Conservation (phyloP, 2,888 invertebrate genomes). For the Zaprionus obscuricornis region DNA sequence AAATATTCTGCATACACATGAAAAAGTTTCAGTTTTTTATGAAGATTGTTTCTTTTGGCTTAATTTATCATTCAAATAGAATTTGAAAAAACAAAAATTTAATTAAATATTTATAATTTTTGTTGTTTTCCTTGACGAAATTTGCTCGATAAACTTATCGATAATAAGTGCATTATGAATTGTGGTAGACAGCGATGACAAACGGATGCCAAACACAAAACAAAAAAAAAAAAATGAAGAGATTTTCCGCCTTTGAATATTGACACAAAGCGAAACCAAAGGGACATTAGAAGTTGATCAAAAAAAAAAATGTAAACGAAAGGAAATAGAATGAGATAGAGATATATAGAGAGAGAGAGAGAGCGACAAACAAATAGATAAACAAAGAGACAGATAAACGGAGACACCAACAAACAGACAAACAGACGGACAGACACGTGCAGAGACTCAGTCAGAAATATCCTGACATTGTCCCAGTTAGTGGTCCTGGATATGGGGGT, state of each 20-base stretch:
- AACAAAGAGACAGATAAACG: slow-evolving; percentile 3
- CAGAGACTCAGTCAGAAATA: slow-evolving; percentile 10
- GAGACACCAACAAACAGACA: background rate
- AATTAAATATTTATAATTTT: too few species aligned
- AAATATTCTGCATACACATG: too few species aligned
- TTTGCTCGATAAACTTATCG: too few species aligned
- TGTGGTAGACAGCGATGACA: too few species aligned
- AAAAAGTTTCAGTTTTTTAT: too few species aligned
- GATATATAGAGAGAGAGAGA: slow-evolving; percentile 32
- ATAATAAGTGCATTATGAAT: too few species aligned
- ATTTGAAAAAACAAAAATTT: too few species aligned
- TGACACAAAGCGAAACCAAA: background rate
- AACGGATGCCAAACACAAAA: slow-evolving; percentile 18
- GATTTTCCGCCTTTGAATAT: slow-evolving; percentile 39
- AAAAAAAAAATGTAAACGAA: background rate
- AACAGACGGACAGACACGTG: background rate
- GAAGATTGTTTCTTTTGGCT: too few species aligned
- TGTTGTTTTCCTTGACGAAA: too few species aligned
- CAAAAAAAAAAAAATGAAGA: slow-evolving; percentile 10
- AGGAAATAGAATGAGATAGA: background rate
- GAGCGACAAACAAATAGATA: too few species aligned
- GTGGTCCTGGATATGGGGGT: too few species aligned
- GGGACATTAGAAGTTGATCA: background rate
- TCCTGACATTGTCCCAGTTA: background rate
- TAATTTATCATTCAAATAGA: too few species aligned